Evolutionary conservation across 2,113 vertebrate genomes (phyloP), one percentile per base, ranked within the genome.

Genomic region (Octodon degus): DNA sequence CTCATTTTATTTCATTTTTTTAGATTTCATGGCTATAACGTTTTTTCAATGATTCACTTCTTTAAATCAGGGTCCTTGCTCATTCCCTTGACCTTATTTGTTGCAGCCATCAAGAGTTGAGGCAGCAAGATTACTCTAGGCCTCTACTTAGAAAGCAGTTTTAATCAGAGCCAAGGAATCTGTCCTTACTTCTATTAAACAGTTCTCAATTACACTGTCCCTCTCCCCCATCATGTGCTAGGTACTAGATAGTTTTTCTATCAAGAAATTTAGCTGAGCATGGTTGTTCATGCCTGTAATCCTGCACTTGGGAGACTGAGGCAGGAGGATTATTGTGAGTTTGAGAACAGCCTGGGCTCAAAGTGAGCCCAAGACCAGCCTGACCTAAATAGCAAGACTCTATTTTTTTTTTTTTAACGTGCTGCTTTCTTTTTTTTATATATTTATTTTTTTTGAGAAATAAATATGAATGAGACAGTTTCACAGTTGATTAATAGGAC

Each of bases 141-240:
- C 55, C 60, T 92, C 8, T 60, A 32, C 68, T 84, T 90, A 47
- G 34, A 87, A 77, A n/a, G 37, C 80, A 88, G 81, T 53, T 84
- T 93, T 94, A 96, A 89, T 68, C 40, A 94, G 55, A 94, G 77
- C 82, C 90, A 93, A 85, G 30, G 67, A 74, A 68, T 92, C 76
- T 81, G 47, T 90, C 82, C 84, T 82, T 60, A 81, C 47, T 19
- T 40, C 32, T 60, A 32, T 92, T 92, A 90, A 92, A 62, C 55
- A 50, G 84, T 55, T 92, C 34, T 90, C 67, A 27, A 84, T 87
- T 67, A 34, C 37, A 50, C 20, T 65, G 11, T 50, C 63, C 14
- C 17, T 55, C 27, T 72, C 83, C 17, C n/a, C 53, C 43, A 11
- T 67, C 84, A 72, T 43, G 60, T 72, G 30, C 34, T 68, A 43